phyloP scores from a whole-genome alignment of 1,140 invertebrate species.

The Drosophila nigrodunni region DNA sequence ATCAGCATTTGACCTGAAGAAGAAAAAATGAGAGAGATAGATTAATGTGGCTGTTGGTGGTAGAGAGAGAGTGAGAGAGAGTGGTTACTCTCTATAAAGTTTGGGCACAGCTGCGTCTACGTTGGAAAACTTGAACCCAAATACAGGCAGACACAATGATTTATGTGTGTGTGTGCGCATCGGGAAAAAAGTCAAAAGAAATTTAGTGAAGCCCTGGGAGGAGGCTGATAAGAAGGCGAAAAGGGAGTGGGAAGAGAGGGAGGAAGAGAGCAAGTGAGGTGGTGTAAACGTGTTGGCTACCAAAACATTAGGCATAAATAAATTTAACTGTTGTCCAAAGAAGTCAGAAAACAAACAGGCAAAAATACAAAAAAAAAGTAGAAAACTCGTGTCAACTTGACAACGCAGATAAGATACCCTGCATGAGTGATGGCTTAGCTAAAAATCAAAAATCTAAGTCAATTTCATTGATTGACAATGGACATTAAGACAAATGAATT shows the following conservation, averaged over 20 bases:
- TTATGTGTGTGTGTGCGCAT: slow-evolving; percentile 44
- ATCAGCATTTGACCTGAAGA: slow-evolving; percentile 93
- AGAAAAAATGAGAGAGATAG: background rate
- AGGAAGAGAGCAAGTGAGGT: background rate
- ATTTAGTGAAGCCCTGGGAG: slow-evolving; percentile 4
- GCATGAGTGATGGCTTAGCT: slow-evolving; percentile 11
- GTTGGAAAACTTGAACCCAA: slow-evolving; percentile 24
- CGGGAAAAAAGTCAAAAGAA: slow-evolving; percentile 30
- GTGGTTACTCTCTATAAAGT: slow-evolving; percentile 32
- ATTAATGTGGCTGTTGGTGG: background rate
- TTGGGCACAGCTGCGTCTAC: slow-evolving; percentile 47
- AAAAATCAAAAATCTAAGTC: background rate
- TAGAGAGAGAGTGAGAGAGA: background rate
- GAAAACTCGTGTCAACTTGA: slow-evolving; percentile 3
- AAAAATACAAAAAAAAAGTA: background rate
- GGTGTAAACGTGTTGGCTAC: slow-evolving; percentile 30
- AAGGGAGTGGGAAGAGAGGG: background rate
- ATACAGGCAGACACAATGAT: slow-evolving; percentile 47
- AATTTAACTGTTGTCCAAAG: slow-evolving; percentile 50
- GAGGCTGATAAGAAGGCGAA: background rate
- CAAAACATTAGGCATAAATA: slow-evolving; percentile 74
- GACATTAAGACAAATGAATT: background rate
- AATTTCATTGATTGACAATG: slow-evolving; percentile 15
- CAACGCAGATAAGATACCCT: slow-evolving; percentile 42
- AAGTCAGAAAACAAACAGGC: slow-evolving; percentile 18